These are phyloP conservation scores for Muntiacus reevesi DNA, from an alignment of 2,113 vertebrate species.

Conservation along the genomic window DNA sequence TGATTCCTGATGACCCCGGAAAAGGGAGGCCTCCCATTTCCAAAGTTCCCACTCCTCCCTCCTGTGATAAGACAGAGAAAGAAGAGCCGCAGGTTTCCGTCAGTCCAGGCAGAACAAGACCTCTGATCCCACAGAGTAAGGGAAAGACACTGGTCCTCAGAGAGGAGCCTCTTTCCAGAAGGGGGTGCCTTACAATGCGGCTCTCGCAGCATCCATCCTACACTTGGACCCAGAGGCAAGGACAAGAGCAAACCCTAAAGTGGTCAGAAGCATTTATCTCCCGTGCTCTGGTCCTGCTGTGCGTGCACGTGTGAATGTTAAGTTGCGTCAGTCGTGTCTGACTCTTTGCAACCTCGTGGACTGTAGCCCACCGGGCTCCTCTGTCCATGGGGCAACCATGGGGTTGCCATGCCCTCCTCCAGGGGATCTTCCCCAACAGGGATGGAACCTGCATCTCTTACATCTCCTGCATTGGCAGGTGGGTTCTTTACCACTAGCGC, in stretches of 20 bases:
- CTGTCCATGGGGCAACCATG: background rate
- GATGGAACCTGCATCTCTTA: background rate
- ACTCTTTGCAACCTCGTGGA: background rate
- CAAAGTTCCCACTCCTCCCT: background rate
- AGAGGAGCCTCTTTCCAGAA: background rate
- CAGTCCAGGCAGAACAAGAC: background rate
- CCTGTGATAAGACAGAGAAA: background rate
- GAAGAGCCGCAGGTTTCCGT: background rate
- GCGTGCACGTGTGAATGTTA: background rate
- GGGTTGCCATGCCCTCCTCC: background rate
- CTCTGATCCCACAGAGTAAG: background rate
- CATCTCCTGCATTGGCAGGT: background rate
- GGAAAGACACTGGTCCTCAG: background rate
- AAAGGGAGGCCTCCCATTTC: background rate
- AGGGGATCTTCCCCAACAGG: background rate
- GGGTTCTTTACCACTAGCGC: background rate
- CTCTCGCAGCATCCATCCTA: background rate
- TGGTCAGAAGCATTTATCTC: accelerated
- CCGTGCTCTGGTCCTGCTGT: accelerated
- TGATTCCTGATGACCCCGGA: background rate
- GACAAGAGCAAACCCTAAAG: accelerated
- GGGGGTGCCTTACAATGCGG: background rate
- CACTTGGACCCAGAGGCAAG: accelerated
- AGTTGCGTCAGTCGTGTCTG: background rate
- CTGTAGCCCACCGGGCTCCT: background rate